A percentile compares a stretch with the other conserved stretches of the same genome.
These are phyloP conservation scores for Popillia japonica DNA, from an alignment of 1,140 invertebrate genomes.

Conservation along the genomic window DNA sequence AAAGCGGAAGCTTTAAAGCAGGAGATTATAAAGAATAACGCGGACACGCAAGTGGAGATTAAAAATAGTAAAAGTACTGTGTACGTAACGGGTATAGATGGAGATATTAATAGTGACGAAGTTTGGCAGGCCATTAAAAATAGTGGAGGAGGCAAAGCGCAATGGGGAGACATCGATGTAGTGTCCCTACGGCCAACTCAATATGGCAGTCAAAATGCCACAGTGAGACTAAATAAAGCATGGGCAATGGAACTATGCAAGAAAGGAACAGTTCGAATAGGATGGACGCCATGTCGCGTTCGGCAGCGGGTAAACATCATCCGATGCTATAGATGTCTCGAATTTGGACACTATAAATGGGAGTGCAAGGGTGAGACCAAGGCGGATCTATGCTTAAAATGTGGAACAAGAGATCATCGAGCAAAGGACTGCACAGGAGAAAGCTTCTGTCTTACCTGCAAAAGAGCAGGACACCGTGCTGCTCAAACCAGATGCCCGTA, in stretches of 20 bases:
- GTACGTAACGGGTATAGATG: too few species aligned
- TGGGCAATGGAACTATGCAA: too few species aligned
- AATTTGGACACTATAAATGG: conserved; percentile 23
- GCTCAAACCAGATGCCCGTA: conserved; percentile 24
- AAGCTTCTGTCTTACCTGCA: conserved; percentile 12
- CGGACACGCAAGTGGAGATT: neutral
- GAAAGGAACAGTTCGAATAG: neutral
- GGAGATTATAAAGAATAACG: neutral
- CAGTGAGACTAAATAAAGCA: too few species aligned
- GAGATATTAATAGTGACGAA: neutral
- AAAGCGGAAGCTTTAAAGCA: neutral
- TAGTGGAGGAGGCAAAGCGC: neutral
- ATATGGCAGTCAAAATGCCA: neutral
- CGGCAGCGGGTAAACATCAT: neutral
- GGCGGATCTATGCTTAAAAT: conserved; percentile 28
- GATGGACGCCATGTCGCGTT: conserved; percentile 5
- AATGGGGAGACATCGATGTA: neutral
- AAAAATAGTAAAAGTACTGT: neutral
- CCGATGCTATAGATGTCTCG: conserved; percentile 30
- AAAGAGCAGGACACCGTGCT: conserved; percentile 30
- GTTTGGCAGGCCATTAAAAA: too few species aligned
- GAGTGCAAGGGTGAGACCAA: conserved; percentile 37
- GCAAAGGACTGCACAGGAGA: conserved; percentile 31
- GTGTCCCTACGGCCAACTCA: neutral
- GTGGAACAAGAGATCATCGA: conserved; percentile 25